Percentiles rank a stretch among this genome's conserved stretches.
Conservation (phyloP, 1,140 invertebrate species). For the Drosophila subpulchrella region DNA sequence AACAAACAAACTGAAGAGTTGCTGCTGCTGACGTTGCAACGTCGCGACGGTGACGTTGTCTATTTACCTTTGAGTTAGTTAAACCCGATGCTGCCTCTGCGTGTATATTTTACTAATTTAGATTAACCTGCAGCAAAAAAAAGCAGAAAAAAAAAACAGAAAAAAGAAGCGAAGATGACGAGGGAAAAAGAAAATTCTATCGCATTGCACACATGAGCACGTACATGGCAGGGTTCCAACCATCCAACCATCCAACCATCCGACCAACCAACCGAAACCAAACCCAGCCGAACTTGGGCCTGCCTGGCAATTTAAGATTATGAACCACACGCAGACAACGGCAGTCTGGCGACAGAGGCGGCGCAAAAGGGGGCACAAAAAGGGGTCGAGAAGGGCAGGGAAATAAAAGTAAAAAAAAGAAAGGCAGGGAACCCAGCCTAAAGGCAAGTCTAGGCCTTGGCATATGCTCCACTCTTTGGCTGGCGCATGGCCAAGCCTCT, state of each 20-base stretch:
- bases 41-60: slow-evolving; percentile 53
- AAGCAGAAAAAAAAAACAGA: too few relatives aligned
- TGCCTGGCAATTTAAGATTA: slow-evolving; percentile 77
- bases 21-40: slow-evolving; percentile 65
- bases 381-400: neutral
- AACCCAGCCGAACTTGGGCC: slow-evolving; percentile 12
- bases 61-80: slow-evolving; percentile 78
- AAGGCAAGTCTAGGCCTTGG: slow-evolving; percentile 66
- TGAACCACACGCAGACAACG: slow-evolving; percentile 71
- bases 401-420: neutral
- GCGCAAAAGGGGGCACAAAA: neutral
- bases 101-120: slow-evolving; percentile 83
- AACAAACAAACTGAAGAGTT: slow-evolving; percentile 76
- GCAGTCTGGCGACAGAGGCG: slow-evolving; percentile 7
- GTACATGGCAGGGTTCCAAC: slow-evolving; percentile 54
- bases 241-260: neutral
- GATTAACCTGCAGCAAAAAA: slow-evolving; percentile 74
- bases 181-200: slow-evolving; percentile 60
- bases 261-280: slow-evolving; percentile 12
- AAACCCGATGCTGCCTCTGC: slow-evolving; percentile 56
- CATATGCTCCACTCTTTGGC: slow-evolving; percentile 60
- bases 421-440: slow-evolving; percentile 13
- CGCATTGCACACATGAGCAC: slow-evolving; percentile 80
- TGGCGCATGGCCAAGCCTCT: slow-evolving; percentile 62
- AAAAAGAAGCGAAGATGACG: neutral